Conservation (phyloP, 1,140 invertebrate genomes). For the Scaptomyza pallida region DNA sequence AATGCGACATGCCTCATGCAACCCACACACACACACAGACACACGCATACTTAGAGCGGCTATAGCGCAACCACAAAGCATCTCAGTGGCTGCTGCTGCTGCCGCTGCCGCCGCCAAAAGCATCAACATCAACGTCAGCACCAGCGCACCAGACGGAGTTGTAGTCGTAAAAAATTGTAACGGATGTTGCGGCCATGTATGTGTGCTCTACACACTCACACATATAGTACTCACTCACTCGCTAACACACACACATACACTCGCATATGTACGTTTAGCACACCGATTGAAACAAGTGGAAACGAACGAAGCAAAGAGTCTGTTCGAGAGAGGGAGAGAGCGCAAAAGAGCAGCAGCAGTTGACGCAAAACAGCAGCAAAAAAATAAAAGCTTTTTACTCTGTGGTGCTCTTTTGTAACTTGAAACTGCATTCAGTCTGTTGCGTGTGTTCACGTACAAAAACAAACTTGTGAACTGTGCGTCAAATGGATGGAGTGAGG, state of each 20-base stretch:
- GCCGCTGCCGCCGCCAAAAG: conserved; percentile 46
- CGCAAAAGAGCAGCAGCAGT: conserved; percentile 4
- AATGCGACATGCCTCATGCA: conserved; percentile 63
- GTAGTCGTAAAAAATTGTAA: conserved; percentile 80
- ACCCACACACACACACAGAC: conserved; percentile 29
- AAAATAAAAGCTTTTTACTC: conserved; percentile 35
- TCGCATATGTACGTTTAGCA: conserved; percentile 3
- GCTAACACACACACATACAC: conserved; percentile 6
- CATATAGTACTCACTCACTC: conserved; percentile 15
- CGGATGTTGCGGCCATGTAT: conserved; percentile 78
- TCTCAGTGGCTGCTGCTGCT: conserved; percentile 43
- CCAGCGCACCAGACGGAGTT: conserved; percentile 40
- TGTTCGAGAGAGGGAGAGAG: not conserved
- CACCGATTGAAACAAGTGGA: conserved; percentile 69
- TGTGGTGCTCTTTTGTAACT: conserved; percentile 54
- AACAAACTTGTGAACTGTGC: conserved; percentile 5
- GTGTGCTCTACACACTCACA: conserved; percentile 28
- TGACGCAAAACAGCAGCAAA: not conserved
- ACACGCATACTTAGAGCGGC: conserved; percentile 27
- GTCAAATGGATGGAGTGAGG: not conserved
- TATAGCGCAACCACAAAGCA: conserved; percentile 50
- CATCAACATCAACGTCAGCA: conserved; percentile 73
- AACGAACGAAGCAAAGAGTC: conserved; percentile 54
- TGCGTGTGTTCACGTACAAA: conserved; percentile 23
- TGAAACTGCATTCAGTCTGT: conserved; percentile 65